Base-by-base conservation (phyloP, 2,888 invertebrate species). In the Chydorus sphaericus region DNA sequence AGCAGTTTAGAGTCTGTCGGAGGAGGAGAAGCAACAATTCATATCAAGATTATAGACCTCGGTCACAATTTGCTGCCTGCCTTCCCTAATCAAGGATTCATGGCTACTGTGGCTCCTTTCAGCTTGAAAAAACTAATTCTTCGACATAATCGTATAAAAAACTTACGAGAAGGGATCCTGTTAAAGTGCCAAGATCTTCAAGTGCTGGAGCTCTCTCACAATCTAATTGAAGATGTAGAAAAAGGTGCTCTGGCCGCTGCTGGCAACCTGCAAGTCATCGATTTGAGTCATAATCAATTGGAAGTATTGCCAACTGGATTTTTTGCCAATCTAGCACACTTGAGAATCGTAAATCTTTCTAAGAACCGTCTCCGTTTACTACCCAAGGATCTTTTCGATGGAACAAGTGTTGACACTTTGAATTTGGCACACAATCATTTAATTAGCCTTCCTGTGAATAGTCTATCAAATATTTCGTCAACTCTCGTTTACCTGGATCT, bases 401-500 rank as follows among this genome's bases (percentile, higher is more conserved):
- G 64, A 37, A 64, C 64, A 7, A 57, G 59, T 26, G 58, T 67
- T 10, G 66, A 66, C 58, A 62, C 62, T n/a, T 57, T 67, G 20
- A 60, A 62, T 54, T 59, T 67, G 36, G 59, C 61, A 26, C 59
- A 57, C 26, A 67, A 67, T 59, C 63, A 64, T 57, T 65, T 67
- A 60, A 64, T 64, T 31, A 63, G 58, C 11, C 60, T 66, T 57
- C 89, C 89, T 0, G 83, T 82, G 30, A 76, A 80, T 26, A 82
- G 85, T 20, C 76, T 89, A 59, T 78, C 82, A 1, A 85, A 85
- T 68, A 79, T 88, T 23, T 86, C 86, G 4, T 80, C 83, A 63
- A 86, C 87, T 1, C 69, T 90, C 58, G 74, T 87, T 53, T 80
- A 81, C 66, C 76, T 91, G 58, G 83, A 87, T 65, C 74, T 91